Evolutionary conservation across 2,797 vertebrate species (phyloP), one percentile per base, ranked within the genome.

Genomic region (Vultur gryphus): DNA sequence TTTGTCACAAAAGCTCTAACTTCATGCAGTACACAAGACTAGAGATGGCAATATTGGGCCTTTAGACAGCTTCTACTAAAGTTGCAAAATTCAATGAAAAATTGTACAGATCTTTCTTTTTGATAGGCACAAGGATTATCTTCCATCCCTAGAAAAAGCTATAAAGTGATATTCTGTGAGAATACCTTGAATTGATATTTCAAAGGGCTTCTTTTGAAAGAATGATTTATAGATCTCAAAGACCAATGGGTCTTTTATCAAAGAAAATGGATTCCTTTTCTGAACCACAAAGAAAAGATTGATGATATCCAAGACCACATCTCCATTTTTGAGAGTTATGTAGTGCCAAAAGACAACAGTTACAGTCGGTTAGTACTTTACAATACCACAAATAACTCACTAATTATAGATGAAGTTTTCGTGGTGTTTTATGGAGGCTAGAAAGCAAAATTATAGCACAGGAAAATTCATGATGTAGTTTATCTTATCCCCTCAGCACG

Each of bases 161-260:
- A 95, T 97, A 84, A 95, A 97, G 95, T 80, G 76, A 87, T 97
- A 94, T 92, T 97, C 93, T 94, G 82, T 79, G 81, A 97, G 94
- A 96, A 97, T 87, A 95, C 88, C 93, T 97, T 93, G 89, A 97
- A 98, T 71, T 98, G 97, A 96, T 97, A 97, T 96, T 97, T 97
- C 97, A 96, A 96, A 98, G 82, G 91, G 49, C 69, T 97, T 96
- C 92, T 97, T 97, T 96, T 61, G 78, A 97, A 98, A 95, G 97
- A 93, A 98, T 98, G 97, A 98, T 98, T 98, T 98, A 98, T 98
- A 97, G 84, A 97, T 96, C 97, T 97, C 96, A 97, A 97, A 97
- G 85, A 97, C 94, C 97, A 97, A 96, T 83, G 95, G 95, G 96
- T 96, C 94, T 98, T 97, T 97, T 97, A 96, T 97, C 94, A 97